Evolutionary conservation across 2,797 vertebrate species (phyloP).

Genomic region (Microctenopoma steveboyesi): DNA sequence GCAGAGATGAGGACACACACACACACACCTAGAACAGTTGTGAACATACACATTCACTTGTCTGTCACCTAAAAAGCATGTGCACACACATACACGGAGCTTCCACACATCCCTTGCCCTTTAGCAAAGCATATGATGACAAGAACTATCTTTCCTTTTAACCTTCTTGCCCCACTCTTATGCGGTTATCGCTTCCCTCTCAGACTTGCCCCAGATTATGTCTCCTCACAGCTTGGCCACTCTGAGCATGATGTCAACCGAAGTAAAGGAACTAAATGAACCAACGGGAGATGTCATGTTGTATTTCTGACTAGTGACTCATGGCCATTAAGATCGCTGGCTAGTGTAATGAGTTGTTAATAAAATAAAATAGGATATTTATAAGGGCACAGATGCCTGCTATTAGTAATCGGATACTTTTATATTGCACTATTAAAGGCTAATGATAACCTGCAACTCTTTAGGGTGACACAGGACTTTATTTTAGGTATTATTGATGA

Average conservation of each 20-base stretch:
- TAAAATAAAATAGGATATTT: conserved; percentile 50
- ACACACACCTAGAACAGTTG: conserved; percentile 39
- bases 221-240: conserved; percentile 72
- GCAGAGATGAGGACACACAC: conserved; percentile 26
- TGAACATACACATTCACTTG: conserved; percentile 26
- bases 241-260: conserved; percentile 49
- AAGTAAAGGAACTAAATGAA: conserved; percentile 45
- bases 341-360: conserved; percentile 59
- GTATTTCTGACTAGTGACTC: conserved; percentile 68
- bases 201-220: conserved; percentile 77
- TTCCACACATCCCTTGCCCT: conserved; percentile 68
- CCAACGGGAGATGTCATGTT: conserved; percentile 57
- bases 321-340: conserved; percentile 52
- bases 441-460: conserved; percentile 38
- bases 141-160: conserved; percentile 84
- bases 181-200: conserved; percentile 79
- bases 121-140: conserved; percentile 75
- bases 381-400: conserved; percentile 39
- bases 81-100: conserved; percentile 42
- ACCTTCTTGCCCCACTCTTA: conserved; percentile 79
- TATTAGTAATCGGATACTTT: conserved; percentile 51
- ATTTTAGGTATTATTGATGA: conserved; percentile 46
- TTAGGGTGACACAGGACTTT: conserved; percentile 34
- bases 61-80: conserved; percentile 39
- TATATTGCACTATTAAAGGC: conserved; percentile 31